Percentiles rank a stretch among this genome's conserved stretches.
These are phyloP conservation scores for Apis dorsata DNA, from an alignment of 1,140 invertebrate genomes.

Conservation along the genomic window DNA sequence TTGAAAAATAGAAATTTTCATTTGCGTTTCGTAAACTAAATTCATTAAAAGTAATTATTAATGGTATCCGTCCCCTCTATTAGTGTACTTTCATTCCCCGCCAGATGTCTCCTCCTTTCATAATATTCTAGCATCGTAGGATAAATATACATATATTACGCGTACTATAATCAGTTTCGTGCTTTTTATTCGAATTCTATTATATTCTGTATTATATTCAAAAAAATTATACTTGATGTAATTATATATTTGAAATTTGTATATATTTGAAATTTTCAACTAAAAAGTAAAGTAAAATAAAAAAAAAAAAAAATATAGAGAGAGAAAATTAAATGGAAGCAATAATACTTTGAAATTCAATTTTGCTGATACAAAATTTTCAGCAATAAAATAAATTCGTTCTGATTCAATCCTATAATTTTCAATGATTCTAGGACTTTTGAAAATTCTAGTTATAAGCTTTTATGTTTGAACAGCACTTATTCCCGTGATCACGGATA, in stretches of 20 bases:
- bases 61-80: neutral
- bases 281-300: neutral
- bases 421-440: neutral
- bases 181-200: neutral
- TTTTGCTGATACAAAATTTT: neutral
- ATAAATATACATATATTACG: neutral
- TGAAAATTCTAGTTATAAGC: neutral
- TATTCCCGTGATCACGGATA: neutral
- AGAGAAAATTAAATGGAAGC: neutral
- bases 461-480: neutral
- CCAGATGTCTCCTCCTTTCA: neutral
- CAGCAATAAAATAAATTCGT: neutral
- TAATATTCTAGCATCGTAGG: neutral
- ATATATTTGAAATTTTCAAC: neutral
- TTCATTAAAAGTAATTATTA: conserved; percentile 37
- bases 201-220: neutral
- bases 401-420: neutral
- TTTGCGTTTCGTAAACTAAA: neutral
- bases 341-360: conserved; percentile 1
- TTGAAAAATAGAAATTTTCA: conserved; percentile 38
- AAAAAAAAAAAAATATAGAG: neutral
- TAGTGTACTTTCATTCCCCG: neutral
- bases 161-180: neutral
- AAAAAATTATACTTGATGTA: no score
- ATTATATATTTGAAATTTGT: neutral